Evolutionary conservation across 2,113 vertebrate species (phyloP).

Genomic region (Myiopsitta monachus): DNA sequence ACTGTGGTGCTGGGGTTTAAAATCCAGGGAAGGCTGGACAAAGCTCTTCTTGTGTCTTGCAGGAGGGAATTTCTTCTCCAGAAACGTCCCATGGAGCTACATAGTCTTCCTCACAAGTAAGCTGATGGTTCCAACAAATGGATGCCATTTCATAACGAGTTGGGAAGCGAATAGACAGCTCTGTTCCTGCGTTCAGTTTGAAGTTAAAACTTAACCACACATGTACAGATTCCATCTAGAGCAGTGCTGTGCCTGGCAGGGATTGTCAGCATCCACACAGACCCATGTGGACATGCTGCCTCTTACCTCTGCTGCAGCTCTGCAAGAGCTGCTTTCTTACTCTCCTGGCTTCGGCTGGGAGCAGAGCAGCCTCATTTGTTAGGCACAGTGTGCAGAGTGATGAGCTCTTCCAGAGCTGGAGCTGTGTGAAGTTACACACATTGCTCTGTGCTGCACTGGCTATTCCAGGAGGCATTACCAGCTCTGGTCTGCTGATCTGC

Average conservation of each 20-base stretch:
- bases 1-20: neutral
- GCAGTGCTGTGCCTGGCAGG: neutral
- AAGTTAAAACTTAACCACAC: neutral
- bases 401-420: neutral
- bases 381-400: neutral
- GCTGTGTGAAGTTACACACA: neutral
- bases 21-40: neutral
- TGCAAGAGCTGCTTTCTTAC: neutral
- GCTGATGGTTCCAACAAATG: slow-evolving; percentile 35
- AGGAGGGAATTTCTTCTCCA: slow-evolving; percentile 89
- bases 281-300: neutral
- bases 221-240: neutral
- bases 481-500: neutral
- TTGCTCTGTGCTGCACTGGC: neutral
- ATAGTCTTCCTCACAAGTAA: slow-evolving; percentile 95
- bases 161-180: neutral
- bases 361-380: neutral
- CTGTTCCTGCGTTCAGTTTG: neutral
- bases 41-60: slow-evolving; percentile 2
- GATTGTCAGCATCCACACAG: neutral
- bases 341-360: neutral
- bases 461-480: neutral
- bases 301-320: neutral
- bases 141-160: neutral
- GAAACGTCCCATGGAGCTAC: slow-evolving; percentile 91